A percentile compares a stretch with the other conserved stretches of the same genome.
phyloP scores from a whole-genome alignment of 1,140 invertebrate genomes.

The Aphelenchoides besseyi region DNA sequence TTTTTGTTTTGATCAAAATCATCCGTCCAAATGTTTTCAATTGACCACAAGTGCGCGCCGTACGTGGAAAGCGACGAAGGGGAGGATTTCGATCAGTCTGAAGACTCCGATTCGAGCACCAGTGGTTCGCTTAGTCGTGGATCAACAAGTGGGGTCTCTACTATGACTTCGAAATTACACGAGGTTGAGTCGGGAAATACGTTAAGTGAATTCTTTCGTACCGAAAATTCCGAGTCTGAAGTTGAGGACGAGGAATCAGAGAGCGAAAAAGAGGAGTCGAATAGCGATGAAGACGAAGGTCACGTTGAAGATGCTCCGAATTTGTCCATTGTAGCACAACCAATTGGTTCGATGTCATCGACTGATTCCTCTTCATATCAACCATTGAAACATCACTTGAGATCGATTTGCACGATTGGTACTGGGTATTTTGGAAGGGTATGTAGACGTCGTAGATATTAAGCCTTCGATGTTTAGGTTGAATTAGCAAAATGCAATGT shows the following conservation, averaged over 20 bases:
- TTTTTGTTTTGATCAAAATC: slow-evolving; percentile 4
- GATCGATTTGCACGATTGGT: slow-evolving; percentile 36
- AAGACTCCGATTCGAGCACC: background rate
- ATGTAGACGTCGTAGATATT: background rate
- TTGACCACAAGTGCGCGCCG: too few species aligned
- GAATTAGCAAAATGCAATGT: slow-evolving; percentile 31
- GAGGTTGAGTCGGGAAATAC: background rate
- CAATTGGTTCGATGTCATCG: too few species aligned
- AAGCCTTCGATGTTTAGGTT: background rate
- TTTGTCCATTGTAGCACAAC: too few species aligned
- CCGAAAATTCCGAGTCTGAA: background rate
- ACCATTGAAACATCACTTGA: slow-evolving; percentile 23
- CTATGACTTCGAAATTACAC: background rate
- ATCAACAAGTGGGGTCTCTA: background rate
- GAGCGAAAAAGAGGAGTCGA: slow-evolving; percentile 3
- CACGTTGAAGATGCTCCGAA: too few species aligned
- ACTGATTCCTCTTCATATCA: background rate
- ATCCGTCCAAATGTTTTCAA: background rate
- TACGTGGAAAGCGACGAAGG: background rate
- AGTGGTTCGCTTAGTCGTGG: background rate
- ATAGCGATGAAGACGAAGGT: background rate
- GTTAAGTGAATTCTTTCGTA: background rate
- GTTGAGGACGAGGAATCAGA: background rate
- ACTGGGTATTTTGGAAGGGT: slow-evolving; percentile 60
- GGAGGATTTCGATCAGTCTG: too few species aligned